A percentile compares a stretch with the other conserved stretches of the same genome.
phyloP scores from a whole-genome alignment of 2,888 invertebrate genomes.

The Drosophila trichaetosa region DNA sequence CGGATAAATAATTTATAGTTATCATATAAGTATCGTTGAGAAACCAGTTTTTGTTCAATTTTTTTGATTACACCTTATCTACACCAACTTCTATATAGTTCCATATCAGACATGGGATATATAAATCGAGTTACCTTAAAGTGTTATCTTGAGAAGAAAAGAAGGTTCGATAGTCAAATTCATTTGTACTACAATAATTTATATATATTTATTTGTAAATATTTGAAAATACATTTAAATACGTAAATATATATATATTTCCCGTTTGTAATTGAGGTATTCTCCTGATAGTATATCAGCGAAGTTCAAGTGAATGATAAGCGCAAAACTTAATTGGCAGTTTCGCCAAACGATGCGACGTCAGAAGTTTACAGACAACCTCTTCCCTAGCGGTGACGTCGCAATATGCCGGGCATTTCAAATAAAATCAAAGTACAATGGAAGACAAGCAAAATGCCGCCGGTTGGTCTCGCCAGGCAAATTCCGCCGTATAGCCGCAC shows the following conservation, averaged over 20 bases:
- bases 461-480: slow-evolving; percentile 77
- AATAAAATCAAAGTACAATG: slow-evolving; percentile 55
- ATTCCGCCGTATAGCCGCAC: slow-evolving; percentile 64
- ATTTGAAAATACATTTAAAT: not conserved
- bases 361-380: slow-evolving; percentile 17
- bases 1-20: no score
- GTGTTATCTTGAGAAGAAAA: not conserved
- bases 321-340: slow-evolving; percentile 35
- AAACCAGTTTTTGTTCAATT: not conserved
- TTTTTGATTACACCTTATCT: not conserved
- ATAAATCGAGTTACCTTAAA: not conserved
- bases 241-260: not conserved
- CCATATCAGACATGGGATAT: not conserved
- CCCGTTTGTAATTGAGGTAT: not conserved
- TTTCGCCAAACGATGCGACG: slow-evolving; percentile 38
- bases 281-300: not conserved
- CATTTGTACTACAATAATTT: not conserved
- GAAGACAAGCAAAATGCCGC: slow-evolving; percentile 28
- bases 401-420: slow-evolving; percentile 34
- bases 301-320: slow-evolving; percentile 35
- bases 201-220: not conserved
- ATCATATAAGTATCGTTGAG: not conserved
- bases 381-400: slow-evolving; percentile 34
- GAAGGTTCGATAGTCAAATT: not conserved
- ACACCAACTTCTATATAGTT: not conserved